These are phyloP conservation scores for Galemys pyrenaicus DNA, from an alignment of 2,113 vertebrate species.

Conservation along the genomic window DNA sequence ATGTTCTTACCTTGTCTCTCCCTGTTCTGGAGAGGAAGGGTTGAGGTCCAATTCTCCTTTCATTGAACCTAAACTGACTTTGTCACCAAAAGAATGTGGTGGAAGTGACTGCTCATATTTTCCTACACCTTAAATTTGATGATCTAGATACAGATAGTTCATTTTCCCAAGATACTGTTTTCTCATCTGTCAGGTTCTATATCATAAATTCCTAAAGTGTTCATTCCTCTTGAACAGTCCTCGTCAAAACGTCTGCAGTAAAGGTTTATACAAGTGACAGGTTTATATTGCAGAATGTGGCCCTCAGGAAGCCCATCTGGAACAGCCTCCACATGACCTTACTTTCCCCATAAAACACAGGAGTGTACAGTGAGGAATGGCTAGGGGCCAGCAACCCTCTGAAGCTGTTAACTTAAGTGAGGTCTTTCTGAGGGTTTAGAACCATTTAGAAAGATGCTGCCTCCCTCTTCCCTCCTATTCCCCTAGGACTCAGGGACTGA, in stretches of 20 bases:
- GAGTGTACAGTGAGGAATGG: not conserved
- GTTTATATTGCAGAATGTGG: not conserved
- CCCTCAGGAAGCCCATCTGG: not conserved
- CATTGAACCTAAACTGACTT: not conserved
- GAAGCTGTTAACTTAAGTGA: not conserved
- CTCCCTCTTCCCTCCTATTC: not conserved
- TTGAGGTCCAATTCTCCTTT: not conserved
- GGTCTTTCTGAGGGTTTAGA: not conserved
- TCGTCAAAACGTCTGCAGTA: not conserved
- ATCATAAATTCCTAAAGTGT: not conserved
- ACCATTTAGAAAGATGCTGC: not conserved
- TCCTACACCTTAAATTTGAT: not conserved
- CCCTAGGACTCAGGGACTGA: not conserved
- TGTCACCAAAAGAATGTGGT: not conserved
- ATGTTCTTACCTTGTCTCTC: not conserved
- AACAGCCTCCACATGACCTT: not conserved
- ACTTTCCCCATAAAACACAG: not conserved
- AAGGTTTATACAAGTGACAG: not conserved
- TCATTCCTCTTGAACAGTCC: not conserved
- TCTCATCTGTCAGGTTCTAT: not conserved
- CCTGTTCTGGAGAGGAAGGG: not conserved
- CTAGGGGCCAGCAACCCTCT: not conserved
- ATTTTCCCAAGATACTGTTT: not conserved
- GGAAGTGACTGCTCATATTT: not conserved
- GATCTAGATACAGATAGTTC: not conserved